Evolutionary conservation across 2,113 vertebrate genomes (phyloP).

Genomic region (Merops nubicus): DNA sequence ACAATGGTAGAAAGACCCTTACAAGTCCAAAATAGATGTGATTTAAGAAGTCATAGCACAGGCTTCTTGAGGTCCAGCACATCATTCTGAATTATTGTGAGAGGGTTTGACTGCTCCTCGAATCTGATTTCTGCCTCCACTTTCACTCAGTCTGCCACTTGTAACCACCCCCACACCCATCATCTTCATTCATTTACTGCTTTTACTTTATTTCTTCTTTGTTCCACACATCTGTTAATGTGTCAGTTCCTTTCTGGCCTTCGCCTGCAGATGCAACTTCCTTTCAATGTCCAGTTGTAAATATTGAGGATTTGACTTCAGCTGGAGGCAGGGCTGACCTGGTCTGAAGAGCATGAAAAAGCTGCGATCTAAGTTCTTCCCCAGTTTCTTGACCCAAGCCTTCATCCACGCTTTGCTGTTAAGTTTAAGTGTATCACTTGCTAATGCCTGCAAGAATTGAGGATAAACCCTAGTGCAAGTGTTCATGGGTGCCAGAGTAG

Average conservation of each 20-base stretch:
- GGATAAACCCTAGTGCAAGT: background rate
- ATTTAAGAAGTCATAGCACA: background rate
- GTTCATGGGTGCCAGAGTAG: background rate
- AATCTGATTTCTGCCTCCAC: background rate
- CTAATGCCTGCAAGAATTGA: background rate
- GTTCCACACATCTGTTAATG: background rate
- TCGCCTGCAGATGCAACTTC: conserved; percentile 1
- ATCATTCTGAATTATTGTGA: background rate
- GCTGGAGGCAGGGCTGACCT: background rate
- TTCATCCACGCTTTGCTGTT: background rate
- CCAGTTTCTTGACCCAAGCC: background rate
- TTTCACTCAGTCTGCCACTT: background rate
- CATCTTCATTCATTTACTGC: background rate
- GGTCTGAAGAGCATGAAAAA: background rate
- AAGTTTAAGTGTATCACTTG: background rate
- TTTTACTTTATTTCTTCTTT: conserved; percentile 11
- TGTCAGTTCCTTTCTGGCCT: background rate
- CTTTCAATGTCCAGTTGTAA: background rate
- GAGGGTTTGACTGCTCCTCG: background rate
- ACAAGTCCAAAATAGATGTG: background rate
- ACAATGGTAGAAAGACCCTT: background rate
- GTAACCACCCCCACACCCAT: background rate
- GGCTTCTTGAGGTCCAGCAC: background rate
- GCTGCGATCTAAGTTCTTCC: background rate
- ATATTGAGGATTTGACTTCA: background rate